phyloP scores from a whole-genome alignment of 2,113 vertebrate genomes.

The Alligator sinensis region DNA sequence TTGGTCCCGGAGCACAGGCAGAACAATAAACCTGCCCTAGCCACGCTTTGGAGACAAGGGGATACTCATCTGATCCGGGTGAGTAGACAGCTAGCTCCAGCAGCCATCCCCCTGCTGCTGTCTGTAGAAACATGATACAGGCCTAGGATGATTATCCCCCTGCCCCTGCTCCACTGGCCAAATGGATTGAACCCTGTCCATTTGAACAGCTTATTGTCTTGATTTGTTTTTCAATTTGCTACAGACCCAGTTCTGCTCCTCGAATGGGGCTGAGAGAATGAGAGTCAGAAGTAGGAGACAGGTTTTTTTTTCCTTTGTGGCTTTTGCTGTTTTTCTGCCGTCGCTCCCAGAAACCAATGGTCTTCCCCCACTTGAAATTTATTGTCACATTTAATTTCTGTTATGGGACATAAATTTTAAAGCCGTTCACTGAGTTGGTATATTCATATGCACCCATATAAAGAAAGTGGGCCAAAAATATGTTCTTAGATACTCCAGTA shows the following conservation, averaged over 20 bases:
- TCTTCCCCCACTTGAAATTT: background rate
- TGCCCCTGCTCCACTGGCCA: background rate
- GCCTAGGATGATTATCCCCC: rapidly evolving
- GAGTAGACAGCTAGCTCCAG: background rate
- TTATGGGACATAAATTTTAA: conserved; percentile 4
- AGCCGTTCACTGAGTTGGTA: background rate
- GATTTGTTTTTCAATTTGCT: background rate
- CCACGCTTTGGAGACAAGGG: rapidly evolving
- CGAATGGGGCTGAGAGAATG: background rate
- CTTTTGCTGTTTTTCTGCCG: background rate
- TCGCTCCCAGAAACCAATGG: background rate
- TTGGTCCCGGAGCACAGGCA: background rate
- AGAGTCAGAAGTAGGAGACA: background rate
- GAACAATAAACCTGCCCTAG: background rate
- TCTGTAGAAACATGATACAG: rapidly evolving
- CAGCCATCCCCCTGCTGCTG: conserved; percentile 14
- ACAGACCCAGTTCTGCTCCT: background rate
- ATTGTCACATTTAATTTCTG: background rate
- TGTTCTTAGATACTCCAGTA: background rate
- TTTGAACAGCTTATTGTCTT: background rate
- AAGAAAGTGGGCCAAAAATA: background rate
- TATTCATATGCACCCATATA: rapidly evolving
- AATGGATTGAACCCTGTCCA: background rate
- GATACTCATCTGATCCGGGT: rapidly evolving
- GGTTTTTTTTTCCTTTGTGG: background rate